phyloP scores from a whole-genome alignment of 2,113 vertebrate genomes.

The Marcusenius ussheri region DNA sequence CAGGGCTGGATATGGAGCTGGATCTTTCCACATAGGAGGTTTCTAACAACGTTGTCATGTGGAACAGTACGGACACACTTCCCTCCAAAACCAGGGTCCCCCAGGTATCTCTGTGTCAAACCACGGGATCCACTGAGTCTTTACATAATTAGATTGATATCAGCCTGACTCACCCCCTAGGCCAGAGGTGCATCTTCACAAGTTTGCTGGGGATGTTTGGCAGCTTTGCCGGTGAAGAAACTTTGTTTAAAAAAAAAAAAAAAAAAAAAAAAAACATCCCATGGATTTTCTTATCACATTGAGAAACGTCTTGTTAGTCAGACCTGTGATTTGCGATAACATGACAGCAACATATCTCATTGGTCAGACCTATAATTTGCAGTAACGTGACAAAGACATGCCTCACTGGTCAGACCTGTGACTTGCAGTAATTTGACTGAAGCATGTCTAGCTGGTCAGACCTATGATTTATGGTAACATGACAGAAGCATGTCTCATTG shows the following conservation, averaged over 20 bases:
- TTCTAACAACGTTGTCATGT: conserved; percentile 83
- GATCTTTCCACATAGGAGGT: conserved; percentile 67
- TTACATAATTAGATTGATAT: conserved; percentile 99
- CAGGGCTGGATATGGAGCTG: conserved; percentile 62
- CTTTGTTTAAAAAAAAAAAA: conserved; percentile 24
- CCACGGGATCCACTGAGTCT: conserved; percentile 86
- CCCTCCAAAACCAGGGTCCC: conserved; percentile 67
- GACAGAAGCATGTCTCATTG: too few relatives aligned
- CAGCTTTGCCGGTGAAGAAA: conserved; percentile 59
- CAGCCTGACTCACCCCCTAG: conserved; percentile 91
- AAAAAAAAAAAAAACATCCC: background rate
- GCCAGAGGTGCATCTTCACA: conserved; percentile 74
- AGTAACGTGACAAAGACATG: too few relatives aligned
- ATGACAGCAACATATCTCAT: too few relatives aligned
- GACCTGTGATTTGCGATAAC: background rate
- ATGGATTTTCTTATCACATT: background rate
- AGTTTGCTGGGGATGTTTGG: conserved; percentile 74
- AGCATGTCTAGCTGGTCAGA: background rate
- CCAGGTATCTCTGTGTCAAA: conserved; percentile 94
- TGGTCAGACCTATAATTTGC: too few relatives aligned
- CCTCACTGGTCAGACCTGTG: background rate
- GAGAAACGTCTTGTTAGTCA: background rate
- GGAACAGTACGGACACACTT: conserved; percentile 77
- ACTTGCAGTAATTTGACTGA: too few relatives aligned
- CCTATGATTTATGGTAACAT: too few relatives aligned